A percentile compares a stretch with the other conserved stretches of the same genome.
These are phyloP conservation scores for Dascyllus trimaculatus DNA, from an alignment of 2,113 vertebrate species.

Conservation along the genomic window DNA sequence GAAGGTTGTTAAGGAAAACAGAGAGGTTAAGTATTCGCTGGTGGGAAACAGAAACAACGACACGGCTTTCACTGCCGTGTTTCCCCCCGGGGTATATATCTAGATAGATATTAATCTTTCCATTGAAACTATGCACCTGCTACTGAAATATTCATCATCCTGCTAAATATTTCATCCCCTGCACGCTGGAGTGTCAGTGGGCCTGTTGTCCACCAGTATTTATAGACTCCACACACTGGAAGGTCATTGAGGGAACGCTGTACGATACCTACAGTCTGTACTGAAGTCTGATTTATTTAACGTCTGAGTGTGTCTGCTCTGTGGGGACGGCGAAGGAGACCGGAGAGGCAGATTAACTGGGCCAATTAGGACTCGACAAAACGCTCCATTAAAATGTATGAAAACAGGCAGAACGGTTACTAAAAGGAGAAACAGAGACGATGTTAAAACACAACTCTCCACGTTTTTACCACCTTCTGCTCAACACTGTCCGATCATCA, in stretches of 20 bases:
- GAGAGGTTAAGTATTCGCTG: not conserved
- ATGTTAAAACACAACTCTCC: slow-evolving; percentile 24
- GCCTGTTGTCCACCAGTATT: slow-evolving; percentile 38
- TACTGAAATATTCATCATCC: slow-evolving; percentile 81
- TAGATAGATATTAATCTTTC: slow-evolving; percentile 61
- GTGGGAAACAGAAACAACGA: not conserved
- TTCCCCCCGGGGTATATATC: slow-evolving; percentile 18
- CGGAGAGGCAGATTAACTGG: slow-evolving; percentile 32
- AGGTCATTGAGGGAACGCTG: slow-evolving; percentile 28
- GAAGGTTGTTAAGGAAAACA: slow-evolving; percentile 17
- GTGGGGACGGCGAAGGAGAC: slow-evolving; percentile 9
- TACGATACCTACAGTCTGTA: slow-evolving; percentile 15
- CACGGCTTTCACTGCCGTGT: not conserved
- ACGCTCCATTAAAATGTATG: slow-evolving; percentile 14
- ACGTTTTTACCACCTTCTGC: slow-evolving; percentile 49
- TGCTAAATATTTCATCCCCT: slow-evolving; percentile 80
- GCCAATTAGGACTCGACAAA: slow-evolving; percentile 13
- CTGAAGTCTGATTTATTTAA: slow-evolving; percentile 41
- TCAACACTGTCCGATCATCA: slow-evolving; percentile 64
- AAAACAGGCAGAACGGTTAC: slow-evolving; percentile 9
- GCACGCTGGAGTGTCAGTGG: slow-evolving; percentile 54
- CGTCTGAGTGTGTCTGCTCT: slow-evolving; percentile 32
- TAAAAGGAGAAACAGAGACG: slow-evolving; percentile 23
- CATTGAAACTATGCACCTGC: slow-evolving; percentile 57
- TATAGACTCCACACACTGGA: slow-evolving; percentile 38